These are phyloP conservation scores for Omphaloscelis lunosa DNA, from an alignment of 2,888 invertebrate species.

Conservation along the genomic window DNA sequence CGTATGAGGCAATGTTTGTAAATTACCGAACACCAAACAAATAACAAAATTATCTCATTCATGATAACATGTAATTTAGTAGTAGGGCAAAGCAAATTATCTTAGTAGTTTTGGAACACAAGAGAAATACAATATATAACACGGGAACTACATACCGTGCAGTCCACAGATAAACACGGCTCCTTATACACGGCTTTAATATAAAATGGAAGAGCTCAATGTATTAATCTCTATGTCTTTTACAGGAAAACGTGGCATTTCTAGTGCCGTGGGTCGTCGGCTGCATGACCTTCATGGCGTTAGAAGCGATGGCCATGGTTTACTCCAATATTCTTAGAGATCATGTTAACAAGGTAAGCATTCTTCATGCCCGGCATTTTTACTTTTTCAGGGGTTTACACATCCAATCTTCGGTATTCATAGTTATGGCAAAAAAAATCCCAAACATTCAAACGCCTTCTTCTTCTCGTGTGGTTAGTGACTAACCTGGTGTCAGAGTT, in stretches of 20 bases:
- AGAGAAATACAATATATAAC: slow-evolving; percentile 27
- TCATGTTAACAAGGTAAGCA: slow-evolving; percentile 94
- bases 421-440: too few species aligned
- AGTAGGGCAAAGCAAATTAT: not conserved
- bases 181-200: not conserved
- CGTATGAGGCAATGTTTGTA: not conserved
- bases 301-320: slow-evolving; percentile 95
- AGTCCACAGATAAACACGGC: slow-evolving; percentile 7
- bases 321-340: slow-evolving; percentile 95
- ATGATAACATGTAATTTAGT: slow-evolving; percentile 9
- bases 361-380: not conserved
- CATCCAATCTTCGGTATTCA: too few species aligned
- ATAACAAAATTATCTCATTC: not conserved
- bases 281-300: slow-evolving; percentile 94
- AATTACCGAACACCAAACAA: not conserved
- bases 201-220: not conserved
- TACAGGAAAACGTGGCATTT: slow-evolving; percentile 94
- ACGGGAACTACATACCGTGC: not conserved
- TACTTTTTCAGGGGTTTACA: not conserved
- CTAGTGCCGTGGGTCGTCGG: slow-evolving; percentile 95
- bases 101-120: not conserved
- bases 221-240: slow-evolving; percentile 56
- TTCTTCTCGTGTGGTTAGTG: too few species aligned
- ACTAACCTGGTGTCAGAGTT: too few species aligned
- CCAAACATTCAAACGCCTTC: too few species aligned